Percentiles rank a stretch among this genome's conserved stretches.
Conservation (phyloP, 2,797 vertebrate genomes). For the Babyrousa celebensis region DNA sequence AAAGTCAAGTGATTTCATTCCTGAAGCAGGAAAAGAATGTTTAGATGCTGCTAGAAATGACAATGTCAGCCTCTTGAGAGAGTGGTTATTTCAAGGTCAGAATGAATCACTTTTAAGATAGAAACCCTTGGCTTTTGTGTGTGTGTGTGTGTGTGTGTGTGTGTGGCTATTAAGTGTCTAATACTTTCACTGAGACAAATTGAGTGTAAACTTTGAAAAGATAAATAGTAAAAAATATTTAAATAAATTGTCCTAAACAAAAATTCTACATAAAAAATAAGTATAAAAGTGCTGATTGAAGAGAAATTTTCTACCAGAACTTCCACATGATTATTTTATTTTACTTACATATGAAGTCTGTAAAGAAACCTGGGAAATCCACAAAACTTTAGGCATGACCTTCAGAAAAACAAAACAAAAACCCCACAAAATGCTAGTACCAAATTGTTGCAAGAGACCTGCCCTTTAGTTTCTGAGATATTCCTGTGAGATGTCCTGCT, state of each 20-base stretch:
- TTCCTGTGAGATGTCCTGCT: background rate
- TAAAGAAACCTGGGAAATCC: constrained; percentile 75
- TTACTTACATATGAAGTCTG: constrained; percentile 81
- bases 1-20: constrained; percentile 64
- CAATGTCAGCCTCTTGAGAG: background rate
- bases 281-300: constrained; percentile 74
- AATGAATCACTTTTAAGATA: constrained; percentile 51
- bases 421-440: background rate
- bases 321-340: constrained; percentile 50
- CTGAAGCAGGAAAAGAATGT: constrained; percentile 31
- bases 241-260: constrained; percentile 62
- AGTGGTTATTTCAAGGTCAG: constrained; percentile 56
- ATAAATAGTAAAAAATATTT: constrained; percentile 71
- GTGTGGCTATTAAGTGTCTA: constrained; percentile 62
- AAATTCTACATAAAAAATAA: constrained; percentile 74
- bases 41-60: constrained; percentile 49
- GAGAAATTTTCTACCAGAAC: constrained; percentile 60
- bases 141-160: background rate
- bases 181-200: constrained; percentile 52
- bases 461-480: constrained; percentile 22
- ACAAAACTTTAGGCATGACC: constrained; percentile 82
- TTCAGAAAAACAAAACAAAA: constrained; percentile 84
- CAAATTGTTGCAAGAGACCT: constrained; percentile 39
- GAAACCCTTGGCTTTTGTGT: constrained; percentile 58
- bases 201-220: constrained; percentile 64